Evolutionary conservation across 2,888 invertebrate genomes (phyloP).

Genomic region (Calliopum simillimum): DNA sequence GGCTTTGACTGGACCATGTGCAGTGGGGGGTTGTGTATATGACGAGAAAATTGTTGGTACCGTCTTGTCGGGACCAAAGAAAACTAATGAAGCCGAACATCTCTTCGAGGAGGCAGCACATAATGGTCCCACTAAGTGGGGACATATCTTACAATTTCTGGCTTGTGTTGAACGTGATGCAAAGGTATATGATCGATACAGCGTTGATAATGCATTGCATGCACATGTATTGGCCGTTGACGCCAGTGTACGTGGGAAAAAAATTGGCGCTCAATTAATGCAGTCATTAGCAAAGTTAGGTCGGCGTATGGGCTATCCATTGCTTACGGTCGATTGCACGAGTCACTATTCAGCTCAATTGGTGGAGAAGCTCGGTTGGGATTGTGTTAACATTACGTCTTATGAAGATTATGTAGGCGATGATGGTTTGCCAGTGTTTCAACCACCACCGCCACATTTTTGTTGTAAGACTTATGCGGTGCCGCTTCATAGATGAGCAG

Average conservation of each 20-base stretch:
- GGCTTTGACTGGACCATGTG: conserved; percentile 37
- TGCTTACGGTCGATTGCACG: conserved; percentile 60
- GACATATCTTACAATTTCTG: conserved; percentile 53
- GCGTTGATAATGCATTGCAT: conserved; percentile 55
- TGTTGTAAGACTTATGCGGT: conserved; percentile 56
- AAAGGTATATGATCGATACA: conserved; percentile 52
- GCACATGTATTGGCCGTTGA: conserved; percentile 59
- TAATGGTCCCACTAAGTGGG: conserved; percentile 57
- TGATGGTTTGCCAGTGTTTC: conserved; percentile 54
- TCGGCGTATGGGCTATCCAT: conserved; percentile 49
- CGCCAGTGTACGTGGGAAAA: conserved; percentile 53
- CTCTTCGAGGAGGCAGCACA: conserved; percentile 50
- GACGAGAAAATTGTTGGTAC: conserved; percentile 52
- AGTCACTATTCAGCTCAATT: conserved; percentile 59
- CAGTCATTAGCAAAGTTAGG: conserved; percentile 49
- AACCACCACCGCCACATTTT: conserved; percentile 56
- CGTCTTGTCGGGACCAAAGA: conserved; percentile 59
- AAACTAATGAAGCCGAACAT: conserved; percentile 47
- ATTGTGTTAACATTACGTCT: conserved; percentile 52
- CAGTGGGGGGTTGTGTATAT: not conserved
- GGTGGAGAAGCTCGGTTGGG: conserved; percentile 54
- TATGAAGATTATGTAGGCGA: conserved; percentile 55
- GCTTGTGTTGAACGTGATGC: conserved; percentile 55
- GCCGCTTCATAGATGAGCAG: conserved; percentile 41
- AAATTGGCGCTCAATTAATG: conserved; percentile 55